phyloP scores from a whole-genome alignment of 2,888 invertebrate species.

The Deilephila elpenor region DNA sequence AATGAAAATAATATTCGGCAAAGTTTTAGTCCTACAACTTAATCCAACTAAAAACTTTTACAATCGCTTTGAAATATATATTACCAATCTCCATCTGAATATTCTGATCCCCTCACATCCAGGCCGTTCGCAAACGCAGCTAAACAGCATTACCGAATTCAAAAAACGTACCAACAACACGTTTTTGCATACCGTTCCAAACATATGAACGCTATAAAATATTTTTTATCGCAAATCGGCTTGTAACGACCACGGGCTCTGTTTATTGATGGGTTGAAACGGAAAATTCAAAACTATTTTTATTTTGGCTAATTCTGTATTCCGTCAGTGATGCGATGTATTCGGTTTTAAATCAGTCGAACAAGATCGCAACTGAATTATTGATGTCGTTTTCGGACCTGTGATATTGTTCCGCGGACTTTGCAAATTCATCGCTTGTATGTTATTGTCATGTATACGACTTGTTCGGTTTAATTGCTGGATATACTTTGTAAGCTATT shows the following conservation, averaged over 20 bases:
- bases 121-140: too few relatives aligned
- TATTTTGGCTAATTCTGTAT: slow-evolving; percentile 42
- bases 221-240: slow-evolving; percentile 23
- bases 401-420: slow-evolving; percentile 26
- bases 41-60: too few relatives aligned
- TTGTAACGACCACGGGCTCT: slow-evolving; percentile 21
- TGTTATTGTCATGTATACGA: slow-evolving; percentile 28
- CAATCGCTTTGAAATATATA: too few relatives aligned
- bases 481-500: too few relatives aligned
- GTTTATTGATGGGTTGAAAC: slow-evolving; percentile 7
- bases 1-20: too few relatives aligned
- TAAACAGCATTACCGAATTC: slow-evolving; percentile 16
- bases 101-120: too few relatives aligned
- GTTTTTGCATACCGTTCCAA: slow-evolving; percentile 13
- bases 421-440: slow-evolving; percentile 42
- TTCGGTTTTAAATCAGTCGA: slow-evolving; percentile 47
- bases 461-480: background rate
- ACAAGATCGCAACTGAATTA: slow-evolving; percentile 44
- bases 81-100: too few relatives aligned
- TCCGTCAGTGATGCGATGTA: slow-evolving; percentile 42
- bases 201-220: slow-evolving; percentile 23
- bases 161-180: slow-evolving; percentile 18
- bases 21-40: too few relatives aligned
- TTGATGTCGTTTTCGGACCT: slow-evolving; percentile 44
- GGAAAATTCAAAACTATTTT: slow-evolving; percentile 42